Conservation (phyloP, 1,140 invertebrate species). For the Dendrolimus kikuchii region DNA sequence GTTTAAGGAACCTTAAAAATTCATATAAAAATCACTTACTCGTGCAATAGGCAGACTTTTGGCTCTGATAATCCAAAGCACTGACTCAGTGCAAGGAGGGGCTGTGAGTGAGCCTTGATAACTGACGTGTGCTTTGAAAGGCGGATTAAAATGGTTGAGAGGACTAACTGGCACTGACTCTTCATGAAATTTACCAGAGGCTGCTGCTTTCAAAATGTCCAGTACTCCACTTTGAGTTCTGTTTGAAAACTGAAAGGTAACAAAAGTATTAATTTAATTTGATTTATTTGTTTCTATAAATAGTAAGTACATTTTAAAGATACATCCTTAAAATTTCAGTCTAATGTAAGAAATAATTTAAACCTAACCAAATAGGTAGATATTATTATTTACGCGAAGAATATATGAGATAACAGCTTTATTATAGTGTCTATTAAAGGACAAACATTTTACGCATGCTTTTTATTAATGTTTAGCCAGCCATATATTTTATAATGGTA, state of each 20-base stretch:
- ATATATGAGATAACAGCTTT: too few species aligned
- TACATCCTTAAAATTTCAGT: too few species aligned
- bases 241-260: slow-evolving; percentile 17
- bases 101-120: slow-evolving; percentile 48
- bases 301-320: too few species aligned
- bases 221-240: slow-evolving; percentile 23
- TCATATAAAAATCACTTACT: slow-evolving; percentile 21
- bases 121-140: slow-evolving; percentile 34
- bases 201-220: slow-evolving; percentile 16
- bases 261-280: too few species aligned
- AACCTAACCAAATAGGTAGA: too few species aligned
- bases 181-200: slow-evolving; percentile 3
- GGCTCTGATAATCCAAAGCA: slow-evolving; percentile 42
- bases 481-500: too few species aligned
- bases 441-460: too few species aligned
- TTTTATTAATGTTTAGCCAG: too few species aligned
- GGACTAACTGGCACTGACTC: slow-evolving; percentile 9
- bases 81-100: slow-evolving; percentile 45
- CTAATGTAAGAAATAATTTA: too few species aligned
- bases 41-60: slow-evolving; percentile 28
- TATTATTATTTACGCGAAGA: too few species aligned
- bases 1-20: background rate
- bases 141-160: slow-evolving; percentile 31
- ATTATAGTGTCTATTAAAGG: too few species aligned
- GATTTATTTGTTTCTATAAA: too few species aligned